phyloP scores from a whole-genome alignment of 2,888 invertebrate species.

The Xestia c-nigrum region DNA sequence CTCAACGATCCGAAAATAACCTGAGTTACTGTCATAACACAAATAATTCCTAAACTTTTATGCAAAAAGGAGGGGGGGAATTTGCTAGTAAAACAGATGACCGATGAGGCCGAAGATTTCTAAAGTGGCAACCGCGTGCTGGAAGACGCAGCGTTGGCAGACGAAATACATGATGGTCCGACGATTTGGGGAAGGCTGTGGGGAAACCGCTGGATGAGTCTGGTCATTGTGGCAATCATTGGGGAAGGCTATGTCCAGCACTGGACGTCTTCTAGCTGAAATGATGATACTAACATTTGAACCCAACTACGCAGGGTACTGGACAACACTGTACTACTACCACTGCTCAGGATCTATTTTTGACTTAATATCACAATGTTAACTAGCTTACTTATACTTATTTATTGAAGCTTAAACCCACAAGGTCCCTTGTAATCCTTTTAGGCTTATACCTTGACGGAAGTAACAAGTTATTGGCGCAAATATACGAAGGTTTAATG shows the following conservation, averaged over 20 bases:
- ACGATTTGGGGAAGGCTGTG: background rate
- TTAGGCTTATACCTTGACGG: conserved; percentile 43
- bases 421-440: conserved; percentile 56
- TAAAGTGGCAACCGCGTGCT: too few relatives aligned
- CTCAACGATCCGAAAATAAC: background rate
- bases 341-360: background rate
- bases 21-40: background rate
- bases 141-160: background rate
- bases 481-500: conserved; percentile 23
- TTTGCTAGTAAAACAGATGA: too few relatives aligned
- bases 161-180: background rate
- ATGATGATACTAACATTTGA: background rate
- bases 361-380: conserved; percentile 18
- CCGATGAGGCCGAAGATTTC: background rate
- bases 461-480: conserved; percentile 56
- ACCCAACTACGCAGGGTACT: background rate
- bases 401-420: conserved; percentile 61
- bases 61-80: too few relatives aligned
- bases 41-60: background rate
- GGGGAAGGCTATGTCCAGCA: background rate
- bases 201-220: background rate
- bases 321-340: background rate
- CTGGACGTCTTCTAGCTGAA: background rate
- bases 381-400: conserved; percentile 23
- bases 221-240: background rate